Base-by-base conservation (phyloP, 2,797 vertebrate genomes). In the Rousettus madagascariensis region DNA sequence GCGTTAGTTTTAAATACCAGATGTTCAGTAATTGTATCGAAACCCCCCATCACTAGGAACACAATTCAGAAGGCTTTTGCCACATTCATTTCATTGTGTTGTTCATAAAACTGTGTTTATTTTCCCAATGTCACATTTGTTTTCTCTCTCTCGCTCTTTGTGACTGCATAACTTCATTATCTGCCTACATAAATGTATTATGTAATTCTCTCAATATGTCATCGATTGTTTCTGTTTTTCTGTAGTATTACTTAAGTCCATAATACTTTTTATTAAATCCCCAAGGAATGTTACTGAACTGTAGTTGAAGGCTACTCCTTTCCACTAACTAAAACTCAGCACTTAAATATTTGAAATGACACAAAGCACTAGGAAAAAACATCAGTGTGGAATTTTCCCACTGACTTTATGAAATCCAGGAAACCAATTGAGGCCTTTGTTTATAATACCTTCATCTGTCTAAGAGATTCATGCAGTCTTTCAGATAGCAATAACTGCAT, bases 221-320 rank as follows among this genome's bases (percentile, higher is more conserved):
- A 86, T 87, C 9, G 63, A 93, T 92, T 68, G 63, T 77, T 87
- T 97, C 77, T 93, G 69, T 83, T 97, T 96, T 95, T 87, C 87
- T 88, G 41, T 78, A 51, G 78, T 82, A 95, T 96, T 96, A 95
- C 90, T 97, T 90, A 96, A 95, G 87, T 92, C 94, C 65, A n/a
- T 93, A 91, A 94, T 94, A 88, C 71, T 94, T 95, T 91, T 96
- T 93, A 96, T 95, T 96, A 96, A 95, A 93, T 97, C 93, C 91
- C 91, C 9, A 41, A 86, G 80, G 93, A 92, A 30, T 43, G 49
- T 74, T 90, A 38, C 84, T 61, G 65, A 92, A 69, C 53, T 51
- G 51, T 63, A 72, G 72, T 36, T 77, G 63, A 86, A 96, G 74
- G 57, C 30, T 75, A 43, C 86, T 90, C 55, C 59, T 91, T 63